These are phyloP conservation scores for Baccha elongata DNA, from an alignment of 2,888 invertebrate genomes.

Conservation along the genomic window DNA sequence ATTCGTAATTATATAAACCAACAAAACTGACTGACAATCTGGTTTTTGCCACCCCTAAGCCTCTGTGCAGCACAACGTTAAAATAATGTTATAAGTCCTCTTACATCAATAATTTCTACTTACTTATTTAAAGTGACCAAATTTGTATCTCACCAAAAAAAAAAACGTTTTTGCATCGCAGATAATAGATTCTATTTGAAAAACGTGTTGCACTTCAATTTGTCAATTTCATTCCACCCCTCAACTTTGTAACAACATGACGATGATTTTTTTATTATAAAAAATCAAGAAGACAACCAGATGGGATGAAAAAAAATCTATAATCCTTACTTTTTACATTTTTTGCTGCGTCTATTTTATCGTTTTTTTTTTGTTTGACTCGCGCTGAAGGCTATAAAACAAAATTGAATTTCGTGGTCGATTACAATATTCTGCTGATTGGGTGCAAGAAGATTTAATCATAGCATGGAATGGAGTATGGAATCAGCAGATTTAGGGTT, in stretches of 20 bases:
- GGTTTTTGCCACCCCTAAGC: no score
- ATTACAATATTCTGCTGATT: constrained; percentile 51
- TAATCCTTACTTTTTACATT: constrained; percentile 6
- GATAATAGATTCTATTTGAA: no score
- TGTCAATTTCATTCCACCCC: constrained; percentile 1
- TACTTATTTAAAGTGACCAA: no score
- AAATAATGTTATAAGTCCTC: no score
- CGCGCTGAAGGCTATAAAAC: constrained; percentile 46
- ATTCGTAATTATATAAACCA: no score
- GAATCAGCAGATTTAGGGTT: background rate
- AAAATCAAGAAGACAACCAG: constrained; percentile 15
- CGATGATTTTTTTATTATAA: constrained; percentile 38
- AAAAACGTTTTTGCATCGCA: no score
- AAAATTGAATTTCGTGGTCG: constrained; percentile 67
- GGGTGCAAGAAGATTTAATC: constrained; percentile 40
- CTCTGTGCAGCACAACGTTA: no score
- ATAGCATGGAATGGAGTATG: no score
- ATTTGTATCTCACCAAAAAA: no score
- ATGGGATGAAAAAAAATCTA: constrained; percentile 20
- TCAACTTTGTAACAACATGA: constrained; percentile 29
- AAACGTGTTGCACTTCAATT: no score
- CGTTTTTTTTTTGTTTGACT: constrained; percentile 8
- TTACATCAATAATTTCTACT: no score
- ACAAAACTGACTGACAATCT: no score
- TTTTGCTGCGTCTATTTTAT: constrained; percentile 1